Conservation (phyloP, 2,888 invertebrate species). For the Spodoptera exigua region DNA sequence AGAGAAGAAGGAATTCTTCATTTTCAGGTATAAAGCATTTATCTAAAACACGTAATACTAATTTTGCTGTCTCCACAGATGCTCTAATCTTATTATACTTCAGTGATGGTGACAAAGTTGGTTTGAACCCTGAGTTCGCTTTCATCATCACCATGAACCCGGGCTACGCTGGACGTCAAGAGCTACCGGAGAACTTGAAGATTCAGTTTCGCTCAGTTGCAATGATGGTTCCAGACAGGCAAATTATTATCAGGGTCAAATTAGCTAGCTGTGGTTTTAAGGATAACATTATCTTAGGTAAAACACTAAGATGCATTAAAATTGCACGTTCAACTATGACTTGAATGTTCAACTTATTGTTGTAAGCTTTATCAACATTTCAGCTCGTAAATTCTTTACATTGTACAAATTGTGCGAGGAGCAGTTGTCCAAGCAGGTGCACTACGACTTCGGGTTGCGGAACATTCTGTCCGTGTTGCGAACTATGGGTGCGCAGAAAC, state of each 20-base stretch:
- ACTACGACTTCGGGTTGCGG: slow-evolving; percentile 95
- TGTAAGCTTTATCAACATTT: slow-evolving; percentile 11
- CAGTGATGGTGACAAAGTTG: slow-evolving; percentile 95
- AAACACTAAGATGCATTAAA: neutral
- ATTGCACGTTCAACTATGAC: neutral
- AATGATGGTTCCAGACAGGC: slow-evolving; percentile 98
- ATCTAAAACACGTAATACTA: no score
- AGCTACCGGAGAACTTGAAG: slow-evolving; percentile 96
- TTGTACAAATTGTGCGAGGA: slow-evolving; percentile 97
- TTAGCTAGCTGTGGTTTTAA: slow-evolving; percentile 97
- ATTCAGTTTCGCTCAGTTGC: slow-evolving; percentile 96
- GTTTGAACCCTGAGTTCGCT: slow-evolving; percentile 95
- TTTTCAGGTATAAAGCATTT: slow-evolving; percentile 89
- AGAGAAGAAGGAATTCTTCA: slow-evolving; percentile 90
- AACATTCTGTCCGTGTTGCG: slow-evolving; percentile 95
- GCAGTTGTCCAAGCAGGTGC: slow-evolving; percentile 97
- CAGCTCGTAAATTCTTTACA: slow-evolving; percentile 94
- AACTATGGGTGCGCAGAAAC: slow-evolving; percentile 94
- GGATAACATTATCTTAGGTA: slow-evolving; percentile 93
- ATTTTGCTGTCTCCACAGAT: slow-evolving; percentile 56
- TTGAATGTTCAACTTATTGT: neutral
- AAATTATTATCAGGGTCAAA: slow-evolving; percentile 97
- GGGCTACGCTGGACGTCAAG: slow-evolving; percentile 97
- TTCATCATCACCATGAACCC: slow-evolving; percentile 97
- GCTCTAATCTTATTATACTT: no score